Base-by-base conservation (phyloP, 2,888 invertebrate genomes). In the Scelioninae gen. 2 region DNA sequence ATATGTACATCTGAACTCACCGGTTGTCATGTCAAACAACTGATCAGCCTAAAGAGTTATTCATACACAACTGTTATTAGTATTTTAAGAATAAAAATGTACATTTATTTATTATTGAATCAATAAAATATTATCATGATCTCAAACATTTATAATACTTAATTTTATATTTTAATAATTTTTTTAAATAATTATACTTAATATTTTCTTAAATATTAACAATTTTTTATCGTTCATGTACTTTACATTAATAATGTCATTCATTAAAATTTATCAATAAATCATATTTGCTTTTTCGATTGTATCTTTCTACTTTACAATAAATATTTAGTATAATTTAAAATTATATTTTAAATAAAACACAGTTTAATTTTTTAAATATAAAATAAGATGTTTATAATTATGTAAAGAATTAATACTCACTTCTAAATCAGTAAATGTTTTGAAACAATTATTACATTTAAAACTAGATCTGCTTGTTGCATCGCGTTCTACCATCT, bases 401-500 rank as follows among this genome's bases (percentile, higher is more conserved):
- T 6, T 9, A 7, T 31, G 5, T 25, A 4, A 25, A 25, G 6
- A 25, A 25, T 25, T 25, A 15, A 25, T 28, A 81, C 86, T 87
- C 82, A 92, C 93, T 88, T 98, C 97, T 35, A 97, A 89, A 88
- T 98, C 98, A 35, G 97, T 97, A 85, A 96, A 98, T 0, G 96
- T 95, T 88, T 97, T 97, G 57, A 91, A 90, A 86, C 98, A 98
- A 57, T 91, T 90, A 2, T 94, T 93, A 84, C 98, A 98, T 83
- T 95, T 95, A 86, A 98, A 98, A 83, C 97, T 97, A 18, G 97
- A 96, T 74, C 97, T 90, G 84, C 96, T 96, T 0, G 97, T 97
- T 0, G 96, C 96, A 87, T 97, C 96, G 52, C 97, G 89, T 84
- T 97, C 97, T 84, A 96, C 96, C 0, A 95, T 96, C 86, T 98